These are phyloP conservation scores for Rhodinocichla rosea DNA, from an alignment of 2,113 vertebrate species.

Conservation along the genomic window DNA sequence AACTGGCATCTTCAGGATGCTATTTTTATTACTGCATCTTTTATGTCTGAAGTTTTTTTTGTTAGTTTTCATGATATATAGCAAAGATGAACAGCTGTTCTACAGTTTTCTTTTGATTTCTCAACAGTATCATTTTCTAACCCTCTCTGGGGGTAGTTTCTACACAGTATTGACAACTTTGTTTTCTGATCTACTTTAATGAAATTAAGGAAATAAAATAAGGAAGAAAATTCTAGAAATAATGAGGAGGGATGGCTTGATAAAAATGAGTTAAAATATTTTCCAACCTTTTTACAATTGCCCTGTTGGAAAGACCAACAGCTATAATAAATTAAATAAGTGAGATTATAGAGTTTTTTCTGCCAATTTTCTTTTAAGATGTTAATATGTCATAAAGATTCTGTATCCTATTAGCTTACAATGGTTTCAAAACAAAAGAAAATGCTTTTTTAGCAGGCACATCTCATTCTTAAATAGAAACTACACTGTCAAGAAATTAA, in stretches of 20 bases:
- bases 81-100: background rate
- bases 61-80: background rate
- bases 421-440: background rate
- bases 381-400: background rate
- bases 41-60: background rate
- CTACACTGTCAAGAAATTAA: background rate
- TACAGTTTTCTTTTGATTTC: background rate
- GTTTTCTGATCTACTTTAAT: background rate
- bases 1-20: background rate
- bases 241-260: background rate
- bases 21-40: background rate
- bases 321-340: background rate
- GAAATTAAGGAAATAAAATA: background rate
- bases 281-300: background rate
- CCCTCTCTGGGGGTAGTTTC: background rate
- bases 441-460: background rate
- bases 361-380: background rate
- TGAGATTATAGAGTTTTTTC: background rate
- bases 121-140: background rate
- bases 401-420: background rate
- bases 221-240: background rate
- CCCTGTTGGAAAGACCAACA: background rate
- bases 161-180: background rate
- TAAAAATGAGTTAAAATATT: constrained; percentile 11
- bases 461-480: background rate